Percentiles rank a stretch among this genome's conserved stretches.
Conservation (phyloP, 2,113 vertebrate genomes). For the Zosterops pallidus region DNA sequence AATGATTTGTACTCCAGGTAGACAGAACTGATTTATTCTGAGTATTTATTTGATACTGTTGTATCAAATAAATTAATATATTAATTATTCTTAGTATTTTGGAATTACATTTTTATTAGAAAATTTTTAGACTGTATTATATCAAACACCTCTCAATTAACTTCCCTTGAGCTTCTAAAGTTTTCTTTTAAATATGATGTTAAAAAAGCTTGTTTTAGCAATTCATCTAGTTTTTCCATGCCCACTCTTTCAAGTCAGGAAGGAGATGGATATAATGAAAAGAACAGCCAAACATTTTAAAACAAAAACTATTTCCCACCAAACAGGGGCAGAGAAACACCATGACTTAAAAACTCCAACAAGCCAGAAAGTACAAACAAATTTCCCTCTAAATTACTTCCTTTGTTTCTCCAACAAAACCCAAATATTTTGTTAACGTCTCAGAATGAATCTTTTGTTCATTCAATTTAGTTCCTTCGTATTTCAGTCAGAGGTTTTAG, state of each 20-base stretch:
- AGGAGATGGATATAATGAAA: neutral
- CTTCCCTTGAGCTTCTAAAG: neutral
- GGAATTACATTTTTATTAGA: neutral
- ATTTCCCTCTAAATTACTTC: neutral
- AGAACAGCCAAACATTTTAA: neutral
- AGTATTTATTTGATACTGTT: neutral
- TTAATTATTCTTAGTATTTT: neutral
- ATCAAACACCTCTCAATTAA: neutral
- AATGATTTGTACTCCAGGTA: neutral
- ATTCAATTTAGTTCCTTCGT: neutral
- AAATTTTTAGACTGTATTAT: neutral
- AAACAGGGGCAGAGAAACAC: neutral
- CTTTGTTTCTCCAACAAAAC: neutral
- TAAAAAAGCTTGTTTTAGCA: neutral
- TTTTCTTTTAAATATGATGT: neutral
- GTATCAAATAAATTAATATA: neutral
- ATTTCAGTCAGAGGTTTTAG: neutral
- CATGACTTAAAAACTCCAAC: neutral
- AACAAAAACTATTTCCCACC: neutral
- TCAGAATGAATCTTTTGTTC: neutral
- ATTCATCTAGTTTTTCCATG: neutral
- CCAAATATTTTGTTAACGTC: neutral
- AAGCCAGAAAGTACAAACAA: neutral
- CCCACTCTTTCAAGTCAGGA: neutral
- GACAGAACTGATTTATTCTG: neutral